phyloP scores from a whole-genome alignment of 92 coral and sea anemone genomes.

The Phenganax subtilis region DNA sequence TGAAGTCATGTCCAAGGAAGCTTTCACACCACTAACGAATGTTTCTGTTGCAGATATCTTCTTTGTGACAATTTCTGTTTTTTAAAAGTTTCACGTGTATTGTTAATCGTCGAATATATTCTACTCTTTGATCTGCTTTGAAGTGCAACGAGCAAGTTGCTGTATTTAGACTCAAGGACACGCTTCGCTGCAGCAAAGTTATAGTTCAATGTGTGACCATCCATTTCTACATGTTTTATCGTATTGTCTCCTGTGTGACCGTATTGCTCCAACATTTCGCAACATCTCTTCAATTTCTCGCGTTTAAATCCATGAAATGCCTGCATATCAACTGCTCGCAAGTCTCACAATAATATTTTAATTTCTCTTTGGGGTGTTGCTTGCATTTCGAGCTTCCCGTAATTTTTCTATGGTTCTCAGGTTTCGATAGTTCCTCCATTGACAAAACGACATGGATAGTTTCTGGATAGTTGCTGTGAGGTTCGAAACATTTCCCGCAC shows the following conservation, averaged over 20 bases:
- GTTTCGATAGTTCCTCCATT: conserved; percentile 35
- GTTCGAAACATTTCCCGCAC: conserved; percentile 19
- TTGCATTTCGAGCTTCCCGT: conserved; percentile 20
- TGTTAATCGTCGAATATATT: neutral
- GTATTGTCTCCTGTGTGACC: neutral
- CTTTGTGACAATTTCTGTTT: neutral
- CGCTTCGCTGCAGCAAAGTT: conserved; percentile 2
- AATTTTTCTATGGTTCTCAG: conserved; percentile 18
- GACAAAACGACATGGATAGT: conserved; percentile 9
- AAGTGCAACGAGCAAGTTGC: neutral
- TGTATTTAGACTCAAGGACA: neutral
- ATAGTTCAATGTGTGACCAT: neutral
- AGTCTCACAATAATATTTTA: conserved; percentile 24
- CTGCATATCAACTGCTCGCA: conserved; percentile 33
- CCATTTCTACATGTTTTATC: neutral
- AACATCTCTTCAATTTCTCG: neutral
- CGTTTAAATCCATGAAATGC: conserved; percentile 22
- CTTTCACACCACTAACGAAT: neutral
- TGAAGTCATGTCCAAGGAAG: neutral
- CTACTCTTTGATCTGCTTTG: neutral
- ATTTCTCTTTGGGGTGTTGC: conserved; percentile 17
- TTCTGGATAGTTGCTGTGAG: conserved; percentile 18
- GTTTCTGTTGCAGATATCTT: neutral
- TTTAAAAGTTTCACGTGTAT: neutral
- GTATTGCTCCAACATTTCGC: neutral